These are phyloP conservation scores for Eristalinus aeneus DNA, from an alignment of 2,888 invertebrate species.

Conservation along the genomic window DNA sequence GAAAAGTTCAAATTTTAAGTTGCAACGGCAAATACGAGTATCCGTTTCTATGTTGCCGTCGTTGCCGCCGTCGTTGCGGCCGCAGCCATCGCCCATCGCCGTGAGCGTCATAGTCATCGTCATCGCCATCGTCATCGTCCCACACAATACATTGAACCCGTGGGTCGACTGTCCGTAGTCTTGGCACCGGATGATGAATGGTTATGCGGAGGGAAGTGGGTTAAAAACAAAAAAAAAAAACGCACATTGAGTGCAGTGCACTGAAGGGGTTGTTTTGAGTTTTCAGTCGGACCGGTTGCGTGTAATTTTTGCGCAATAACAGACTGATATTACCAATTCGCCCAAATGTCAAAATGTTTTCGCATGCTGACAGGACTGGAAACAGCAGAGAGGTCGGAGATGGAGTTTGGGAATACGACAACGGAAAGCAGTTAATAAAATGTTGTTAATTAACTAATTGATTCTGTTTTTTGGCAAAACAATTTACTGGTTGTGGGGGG, in stretches of 20 bases:
- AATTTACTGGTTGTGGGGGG: background rate
- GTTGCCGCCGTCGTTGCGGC: background rate
- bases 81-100: conserved; percentile 25
- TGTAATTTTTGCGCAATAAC: background rate
- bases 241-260: background rate
- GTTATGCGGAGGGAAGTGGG: conserved; percentile 40
- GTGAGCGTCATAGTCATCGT: background rate
- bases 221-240: background rate
- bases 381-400: background rate
- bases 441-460: conserved; percentile 31
- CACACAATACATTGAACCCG: conserved; percentile 62
- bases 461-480: background rate
- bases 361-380: background rate
- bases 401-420: background rate
- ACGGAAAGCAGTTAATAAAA: conserved; percentile 13
- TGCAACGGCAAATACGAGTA: conserved; percentile 44
- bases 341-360: background rate
- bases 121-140: conserved; percentile 17
- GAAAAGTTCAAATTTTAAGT: conserved; percentile 52
- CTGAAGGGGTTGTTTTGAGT: background rate
- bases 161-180: conserved; percentile 2
- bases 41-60: conserved; percentile 52
- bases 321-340: background rate
- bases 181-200: conserved; percentile 59
- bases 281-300: background rate